Evolutionary conservation across 2,113 vertebrate species (phyloP), one percentile per base, ranked within the genome.

Genomic region (Chrysochloris asiatica): DNA sequence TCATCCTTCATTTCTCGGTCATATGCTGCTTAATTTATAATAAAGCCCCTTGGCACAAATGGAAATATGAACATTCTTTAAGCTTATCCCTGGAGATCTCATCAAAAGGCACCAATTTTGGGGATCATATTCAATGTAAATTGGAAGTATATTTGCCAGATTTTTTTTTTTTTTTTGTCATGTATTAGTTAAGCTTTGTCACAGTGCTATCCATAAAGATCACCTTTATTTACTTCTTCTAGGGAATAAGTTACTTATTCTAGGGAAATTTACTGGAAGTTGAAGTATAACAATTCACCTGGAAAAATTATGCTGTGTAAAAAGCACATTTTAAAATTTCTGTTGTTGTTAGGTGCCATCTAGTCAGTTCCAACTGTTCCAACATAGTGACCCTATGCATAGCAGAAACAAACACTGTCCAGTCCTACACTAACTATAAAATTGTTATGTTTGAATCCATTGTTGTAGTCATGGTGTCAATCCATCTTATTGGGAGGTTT

Each of bases 1-100:
- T 90, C 61, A 71, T 93, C n/a, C 93, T 69, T 61, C 30, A 81
- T 61, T 93, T 83, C 83, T 86, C 30, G 91, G 16, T 45, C 61
- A 72, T 82, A 67, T 43, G 83, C 43, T 90, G 33, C 41, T 84
- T 83, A 81, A 47, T 50, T 71, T 59, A 90, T 36, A 92, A 79
- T 50, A 63, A 93, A 95, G 21, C 33, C 84, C 36, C 52, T 90
- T 80, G 80, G 84, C 19, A 89, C 11, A 43, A 65, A 86, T 45
- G n/a, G 45, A 88, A 86, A 86, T 93, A 92, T 71, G 41, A 78
- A 11, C 73, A 80, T 69, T 83, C 45, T 84, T 90, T 21, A 86
- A 50, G 59, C 83, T 1, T 89, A 56, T 92, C 36, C 52, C 28
- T 72, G 81, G 73, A 75, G 24, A 26, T 78, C 47, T 84, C 9